phyloP scores from a whole-genome alignment of 2,113 vertebrate species.

The Elgaria multicarinata region DNA sequence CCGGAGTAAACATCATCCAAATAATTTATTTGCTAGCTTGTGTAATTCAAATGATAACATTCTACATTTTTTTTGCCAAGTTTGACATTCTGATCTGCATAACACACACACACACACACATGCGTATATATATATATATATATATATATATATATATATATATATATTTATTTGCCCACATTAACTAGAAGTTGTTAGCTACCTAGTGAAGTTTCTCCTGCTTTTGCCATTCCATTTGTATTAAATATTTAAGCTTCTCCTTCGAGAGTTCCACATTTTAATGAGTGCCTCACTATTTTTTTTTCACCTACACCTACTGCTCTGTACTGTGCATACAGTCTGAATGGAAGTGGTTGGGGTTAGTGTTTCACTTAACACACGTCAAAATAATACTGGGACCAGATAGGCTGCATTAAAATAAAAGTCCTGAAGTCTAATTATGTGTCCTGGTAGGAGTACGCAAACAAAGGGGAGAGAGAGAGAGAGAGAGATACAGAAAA shows the following conservation, averaged over 20 bases:
- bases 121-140: not conserved
- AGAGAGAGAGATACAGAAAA: not conserved
- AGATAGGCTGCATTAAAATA: not conserved
- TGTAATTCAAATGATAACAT: not conserved
- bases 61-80: slow-evolving; percentile 22
- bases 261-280: slow-evolving; percentile 49
- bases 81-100: slow-evolving; percentile 17
- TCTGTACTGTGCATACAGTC: not conserved
- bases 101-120: no score
- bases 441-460: slow-evolving; percentile 19
- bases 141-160: not conserved
- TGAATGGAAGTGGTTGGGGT: slow-evolving; percentile 23
- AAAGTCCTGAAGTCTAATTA: slow-evolving; percentile 40
- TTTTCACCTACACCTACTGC: slow-evolving; percentile 21
- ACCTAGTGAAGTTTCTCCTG: slow-evolving; percentile 12
- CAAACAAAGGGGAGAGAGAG: not conserved
- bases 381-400: slow-evolving; percentile 5
- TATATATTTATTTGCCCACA: not conserved
- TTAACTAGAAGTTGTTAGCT: slow-evolving; percentile 32
- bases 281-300: slow-evolving; percentile 51
- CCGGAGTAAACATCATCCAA: slow-evolving; percentile 23
- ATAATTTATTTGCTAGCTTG: slow-evolving; percentile 14
- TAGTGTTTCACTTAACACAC: slow-evolving; percentile 17
- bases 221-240: slow-evolving; percentile 21
- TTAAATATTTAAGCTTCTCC: slow-evolving; percentile 54